phyloP scores from a whole-genome alignment of 2,888 invertebrate genomes.

The Caenorhabditis wallacei region DNA sequence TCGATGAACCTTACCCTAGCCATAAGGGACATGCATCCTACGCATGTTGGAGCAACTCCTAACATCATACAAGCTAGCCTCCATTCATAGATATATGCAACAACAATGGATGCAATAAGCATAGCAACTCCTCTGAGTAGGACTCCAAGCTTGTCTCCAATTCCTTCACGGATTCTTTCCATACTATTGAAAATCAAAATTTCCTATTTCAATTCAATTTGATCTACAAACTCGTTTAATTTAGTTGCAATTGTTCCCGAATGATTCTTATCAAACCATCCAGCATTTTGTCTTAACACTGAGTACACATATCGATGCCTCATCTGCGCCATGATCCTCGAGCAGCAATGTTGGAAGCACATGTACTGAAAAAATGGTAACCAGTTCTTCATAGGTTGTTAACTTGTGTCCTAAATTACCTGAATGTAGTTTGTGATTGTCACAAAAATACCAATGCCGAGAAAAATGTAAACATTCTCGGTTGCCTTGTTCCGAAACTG shows the following conservation, averaged over 20 bases:
- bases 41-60: slow-evolving; percentile 72
- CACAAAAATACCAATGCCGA: slow-evolving; percentile 74
- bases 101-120: slow-evolving; percentile 71
- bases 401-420: slow-evolving; percentile 46
- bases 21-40: slow-evolving; percentile 75
- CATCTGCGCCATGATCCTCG: slow-evolving; percentile 72
- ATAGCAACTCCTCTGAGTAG: slow-evolving; percentile 74
- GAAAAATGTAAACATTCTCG: slow-evolving; percentile 77
- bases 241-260: slow-evolving; percentile 73
- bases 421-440: slow-evolving; percentile 74
- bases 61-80: slow-evolving; percentile 74
- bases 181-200: slow-evolving; percentile 62
- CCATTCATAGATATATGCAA: slow-evolving; percentile 76
- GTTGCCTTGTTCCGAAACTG: slow-evolving; percentile 72
- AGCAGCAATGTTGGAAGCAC: slow-evolving; percentile 77
- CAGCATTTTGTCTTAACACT: slow-evolving; percentile 76
- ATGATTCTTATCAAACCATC: slow-evolving; percentile 77
- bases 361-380: slow-evolving; percentile 70
- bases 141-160: slow-evolving; percentile 74
- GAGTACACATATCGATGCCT: slow-evolving; percentile 71
- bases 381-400: neutral
- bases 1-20: slow-evolving; percentile 64
- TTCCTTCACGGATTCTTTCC: slow-evolving; percentile 71
- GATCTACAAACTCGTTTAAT: slow-evolving; percentile 72
- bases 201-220: too few species aligned